phyloP scores from a whole-genome alignment of 2,113 vertebrate species.

The Diphyllodes magnificus region DNA sequence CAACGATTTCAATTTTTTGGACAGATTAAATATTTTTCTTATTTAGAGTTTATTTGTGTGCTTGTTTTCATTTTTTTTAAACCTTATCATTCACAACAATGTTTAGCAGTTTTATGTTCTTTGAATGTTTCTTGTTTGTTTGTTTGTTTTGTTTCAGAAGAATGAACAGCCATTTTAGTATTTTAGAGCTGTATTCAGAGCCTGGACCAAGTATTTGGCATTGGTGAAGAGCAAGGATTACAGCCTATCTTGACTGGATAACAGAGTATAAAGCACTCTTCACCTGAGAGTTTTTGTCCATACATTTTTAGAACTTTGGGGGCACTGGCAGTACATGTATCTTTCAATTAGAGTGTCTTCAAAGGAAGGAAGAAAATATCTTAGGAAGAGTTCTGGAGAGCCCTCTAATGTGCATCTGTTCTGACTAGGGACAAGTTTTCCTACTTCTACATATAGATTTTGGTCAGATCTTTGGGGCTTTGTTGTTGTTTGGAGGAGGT shows the following conservation, averaged over 20 bases:
- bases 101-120: background rate
- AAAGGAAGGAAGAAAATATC: background rate
- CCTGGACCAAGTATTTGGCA: background rate
- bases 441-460: rapidly evolving
- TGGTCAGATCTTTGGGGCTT: background rate
- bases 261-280: background rate
- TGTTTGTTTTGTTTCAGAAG: background rate
- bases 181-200: background rate
- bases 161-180: background rate
- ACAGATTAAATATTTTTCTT: background rate
- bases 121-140: background rate
- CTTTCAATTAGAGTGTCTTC: background rate
- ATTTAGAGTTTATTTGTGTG: background rate
- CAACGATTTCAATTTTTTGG: background rate
- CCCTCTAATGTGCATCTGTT: background rate
- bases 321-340: background rate
- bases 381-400: background rate
- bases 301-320: background rate
- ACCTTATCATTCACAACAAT: background rate
- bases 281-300: background rate
- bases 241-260: background rate
- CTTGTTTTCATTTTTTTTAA: background rate
- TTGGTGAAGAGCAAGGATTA: background rate
- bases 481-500: background rate
- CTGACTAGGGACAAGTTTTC: background rate